Conservation (phyloP, 2,888 invertebrate species). For the Alcis repandata region DNA sequence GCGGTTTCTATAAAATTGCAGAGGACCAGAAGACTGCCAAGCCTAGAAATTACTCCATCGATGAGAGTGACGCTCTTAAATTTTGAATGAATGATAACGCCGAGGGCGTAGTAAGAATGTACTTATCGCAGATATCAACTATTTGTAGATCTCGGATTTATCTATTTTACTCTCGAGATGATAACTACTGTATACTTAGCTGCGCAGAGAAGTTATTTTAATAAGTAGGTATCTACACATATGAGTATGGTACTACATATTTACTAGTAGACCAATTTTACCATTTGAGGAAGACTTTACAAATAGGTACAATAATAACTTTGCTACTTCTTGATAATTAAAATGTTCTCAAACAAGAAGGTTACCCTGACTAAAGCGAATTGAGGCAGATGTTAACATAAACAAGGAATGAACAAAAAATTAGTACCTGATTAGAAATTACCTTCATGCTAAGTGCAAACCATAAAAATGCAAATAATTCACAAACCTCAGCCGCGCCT, state of each 20-base stretch:
- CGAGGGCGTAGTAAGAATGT: neutral
- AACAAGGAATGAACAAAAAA: neutral
- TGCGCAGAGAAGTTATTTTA: neutral
- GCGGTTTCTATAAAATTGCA: no score
- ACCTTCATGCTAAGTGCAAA: conserved; percentile 19
- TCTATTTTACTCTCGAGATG: neutral
- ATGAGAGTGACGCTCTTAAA: no score
- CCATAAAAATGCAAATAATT: conserved; percentile 20
- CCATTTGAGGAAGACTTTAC: no score
- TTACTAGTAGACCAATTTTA: neutral
- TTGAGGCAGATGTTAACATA: neutral
- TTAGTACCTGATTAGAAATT: neutral
- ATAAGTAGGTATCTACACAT: no score
- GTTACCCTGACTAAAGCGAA: neutral
- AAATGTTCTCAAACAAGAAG: neutral
- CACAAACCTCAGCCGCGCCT: conserved; percentile 44
- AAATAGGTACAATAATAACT: no score
- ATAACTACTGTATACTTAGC: conserved; percentile 3
- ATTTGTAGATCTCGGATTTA: neutral
- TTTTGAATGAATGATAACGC: neutral
- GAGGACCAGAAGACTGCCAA: no score
- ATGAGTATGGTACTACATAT: no score
- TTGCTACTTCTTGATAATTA: no score
- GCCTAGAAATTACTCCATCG: no score
- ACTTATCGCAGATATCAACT: conserved; percentile 11